phyloP scores from a whole-genome alignment of 2,113 vertebrate species.

The Pteropus alecto region DNA sequence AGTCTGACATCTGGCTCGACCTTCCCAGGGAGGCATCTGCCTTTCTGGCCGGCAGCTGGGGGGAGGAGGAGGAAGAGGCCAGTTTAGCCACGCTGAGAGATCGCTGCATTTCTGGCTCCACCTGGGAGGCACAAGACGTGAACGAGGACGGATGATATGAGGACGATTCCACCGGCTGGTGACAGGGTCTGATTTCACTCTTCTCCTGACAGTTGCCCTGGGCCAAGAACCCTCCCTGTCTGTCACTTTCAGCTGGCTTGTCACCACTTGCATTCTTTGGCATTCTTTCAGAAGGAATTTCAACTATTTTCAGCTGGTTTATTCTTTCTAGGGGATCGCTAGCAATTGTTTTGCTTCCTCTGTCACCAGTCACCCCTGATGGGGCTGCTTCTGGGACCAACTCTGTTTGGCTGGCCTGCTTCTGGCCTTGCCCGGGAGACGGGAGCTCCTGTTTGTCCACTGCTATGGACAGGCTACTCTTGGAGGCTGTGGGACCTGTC shows the following conservation, averaged over 20 bases:
- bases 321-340: conserved; percentile 22
- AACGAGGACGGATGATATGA: neutral
- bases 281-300: conserved; percentile 53
- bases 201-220: conserved; percentile 56
- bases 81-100: conserved; percentile 87
- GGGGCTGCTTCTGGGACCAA: neutral
- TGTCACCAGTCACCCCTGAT: neutral
- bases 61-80: conserved; percentile 80
- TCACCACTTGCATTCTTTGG: conserved; percentile 29
- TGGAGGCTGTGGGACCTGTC: neutral
- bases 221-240: neutral
- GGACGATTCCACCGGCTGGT: neutral
- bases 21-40: neutral
- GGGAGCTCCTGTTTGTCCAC: neutral
- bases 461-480: neutral
- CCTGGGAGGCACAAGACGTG: neutral
- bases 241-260: conserved; percentile 35
- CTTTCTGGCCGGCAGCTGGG: conserved; percentile 55
- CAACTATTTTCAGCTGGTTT: conserved; percentile 56
- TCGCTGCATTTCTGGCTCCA: conserved; percentile 81
- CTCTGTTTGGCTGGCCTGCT: neutral
- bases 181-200: conserved; percentile 47
- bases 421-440: neutral
- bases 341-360: neutral
- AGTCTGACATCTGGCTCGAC: neutral